Conservation (phyloP, 2,113 vertebrate genomes). For the Macquaria australasica region DNA sequence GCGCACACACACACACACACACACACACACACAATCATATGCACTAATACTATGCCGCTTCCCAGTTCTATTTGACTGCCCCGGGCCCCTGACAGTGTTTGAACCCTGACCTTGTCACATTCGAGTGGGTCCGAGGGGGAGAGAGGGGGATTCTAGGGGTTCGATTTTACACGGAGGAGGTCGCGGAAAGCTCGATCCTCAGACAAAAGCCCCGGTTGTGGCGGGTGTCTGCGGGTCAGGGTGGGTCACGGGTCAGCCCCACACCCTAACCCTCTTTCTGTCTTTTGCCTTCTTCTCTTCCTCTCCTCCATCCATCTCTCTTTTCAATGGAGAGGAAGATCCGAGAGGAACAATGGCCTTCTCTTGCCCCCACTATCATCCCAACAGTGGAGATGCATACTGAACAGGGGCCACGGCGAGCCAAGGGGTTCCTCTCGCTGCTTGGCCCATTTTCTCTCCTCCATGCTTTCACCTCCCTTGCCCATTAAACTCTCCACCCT, state of each 20-base stretch:
- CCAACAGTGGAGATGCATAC: constrained; percentile 82
- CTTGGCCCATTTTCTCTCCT: constrained; percentile 64
- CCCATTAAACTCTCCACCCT: constrained; percentile 43
- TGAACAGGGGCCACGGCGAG: constrained; percentile 71
- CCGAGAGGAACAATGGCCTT: constrained; percentile 79
- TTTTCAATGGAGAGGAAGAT: constrained; percentile 78
- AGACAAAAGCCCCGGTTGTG: constrained; percentile 80
- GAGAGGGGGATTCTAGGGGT: constrained; percentile 52
- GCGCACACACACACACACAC: not conserved
- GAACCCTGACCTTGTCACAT: constrained; percentile 85
- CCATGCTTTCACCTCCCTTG: constrained; percentile 52
- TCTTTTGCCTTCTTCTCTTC: constrained; percentile 71
- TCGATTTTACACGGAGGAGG: constrained; percentile 79
- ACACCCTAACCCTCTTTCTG: constrained; percentile 71
- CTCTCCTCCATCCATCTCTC: constrained; percentile 78
- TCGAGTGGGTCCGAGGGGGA: constrained; percentile 66
- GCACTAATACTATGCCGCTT: constrained; percentile 22
- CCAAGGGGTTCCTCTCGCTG: constrained; percentile 57
- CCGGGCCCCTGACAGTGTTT: constrained; percentile 71
- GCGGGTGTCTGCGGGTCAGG: constrained; percentile 76
- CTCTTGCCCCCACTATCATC: constrained; percentile 80
- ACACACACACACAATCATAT: constrained; percentile 51
- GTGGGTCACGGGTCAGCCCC: constrained; percentile 73
- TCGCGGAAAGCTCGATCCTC: constrained; percentile 70
- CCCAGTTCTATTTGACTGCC: constrained; percentile 73